These are phyloP conservation scores for Ceratosolen fusciceps DNA, from an alignment of 1,140 invertebrate genomes.

Conservation along the genomic window DNA sequence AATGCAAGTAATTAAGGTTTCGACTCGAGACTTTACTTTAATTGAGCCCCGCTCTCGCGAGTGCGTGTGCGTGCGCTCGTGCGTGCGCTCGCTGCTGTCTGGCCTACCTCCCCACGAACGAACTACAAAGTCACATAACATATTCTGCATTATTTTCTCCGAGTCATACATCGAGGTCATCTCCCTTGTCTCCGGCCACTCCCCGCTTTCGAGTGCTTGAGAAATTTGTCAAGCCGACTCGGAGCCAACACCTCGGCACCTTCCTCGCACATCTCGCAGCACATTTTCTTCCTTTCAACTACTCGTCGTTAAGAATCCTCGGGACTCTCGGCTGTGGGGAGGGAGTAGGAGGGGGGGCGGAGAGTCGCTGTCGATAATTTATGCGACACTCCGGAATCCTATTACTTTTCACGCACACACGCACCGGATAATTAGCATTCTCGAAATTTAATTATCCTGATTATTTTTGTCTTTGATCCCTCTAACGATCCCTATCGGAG, in stretches of 20 bases:
- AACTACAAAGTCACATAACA: too few species aligned
- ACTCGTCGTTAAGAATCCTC: background rate
- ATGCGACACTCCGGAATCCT: background rate
- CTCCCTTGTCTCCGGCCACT: too few species aligned
- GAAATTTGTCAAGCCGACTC: background rate
- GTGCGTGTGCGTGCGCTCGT: too few species aligned
- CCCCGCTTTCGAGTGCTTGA: background rate
- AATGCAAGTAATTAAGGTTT: background rate
- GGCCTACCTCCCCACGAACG: too few species aligned
- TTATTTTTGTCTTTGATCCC: background rate
- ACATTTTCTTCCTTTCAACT: background rate
- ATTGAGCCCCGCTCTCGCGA: background rate
- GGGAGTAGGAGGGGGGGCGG: background rate
- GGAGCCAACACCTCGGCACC: background rate
- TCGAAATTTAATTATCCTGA: background rate
- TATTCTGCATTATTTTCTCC: too few species aligned
- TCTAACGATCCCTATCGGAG: background rate
- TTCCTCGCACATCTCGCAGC: background rate
- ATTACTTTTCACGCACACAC: too few species aligned
- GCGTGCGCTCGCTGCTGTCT: too few species aligned
- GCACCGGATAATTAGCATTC: conserved; percentile 6
- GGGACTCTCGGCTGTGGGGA: background rate
- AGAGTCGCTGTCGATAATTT: background rate
- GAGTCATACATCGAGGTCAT: too few species aligned
- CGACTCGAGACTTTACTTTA: background rate